Percentiles rank a stretch among this genome's conserved stretches.
Conservation (phyloP, 53 echinoderm and acorn worm genomes). For the Arbacia lixula region DNA sequence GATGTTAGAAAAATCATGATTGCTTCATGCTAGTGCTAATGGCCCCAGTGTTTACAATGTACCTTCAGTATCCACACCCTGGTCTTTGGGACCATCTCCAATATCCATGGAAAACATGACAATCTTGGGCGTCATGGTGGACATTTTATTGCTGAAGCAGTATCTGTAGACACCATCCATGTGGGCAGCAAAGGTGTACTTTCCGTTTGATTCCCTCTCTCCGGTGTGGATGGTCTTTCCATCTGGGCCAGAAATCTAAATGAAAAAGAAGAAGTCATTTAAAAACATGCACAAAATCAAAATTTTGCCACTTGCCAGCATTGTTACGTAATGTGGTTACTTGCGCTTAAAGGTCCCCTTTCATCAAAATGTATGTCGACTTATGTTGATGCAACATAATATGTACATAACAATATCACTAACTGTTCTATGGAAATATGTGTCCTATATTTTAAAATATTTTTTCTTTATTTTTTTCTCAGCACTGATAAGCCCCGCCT, state of each 20-base stretch:
- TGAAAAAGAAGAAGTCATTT: not conserved
- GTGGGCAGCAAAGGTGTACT: constrained; percentile 95
- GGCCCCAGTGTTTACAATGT: too few relatives aligned
- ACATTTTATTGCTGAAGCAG: constrained; percentile 99
- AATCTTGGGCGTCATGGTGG: constrained; percentile 99
- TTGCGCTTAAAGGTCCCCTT: too few relatives aligned
- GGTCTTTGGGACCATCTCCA: constrained; percentile 89
- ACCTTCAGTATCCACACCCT: constrained; percentile 92
- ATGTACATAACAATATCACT: too few relatives aligned
- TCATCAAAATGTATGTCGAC: too few relatives aligned
- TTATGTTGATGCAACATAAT: too few relatives aligned
- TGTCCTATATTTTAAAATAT: not conserved
- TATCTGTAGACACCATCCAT: constrained; percentile 90
- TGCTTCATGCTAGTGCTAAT: too few relatives aligned
- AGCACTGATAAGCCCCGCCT: too few relatives aligned
- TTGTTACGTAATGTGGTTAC: too few relatives aligned
- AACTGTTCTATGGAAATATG: too few relatives aligned
- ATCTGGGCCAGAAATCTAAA: constrained; percentile 91
- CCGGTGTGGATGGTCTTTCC: constrained; percentile 83
- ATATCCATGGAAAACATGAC: constrained; percentile 95
- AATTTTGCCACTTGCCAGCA: too few relatives aligned
- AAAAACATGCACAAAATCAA: not conserved
- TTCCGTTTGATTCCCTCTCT: constrained; percentile 94
- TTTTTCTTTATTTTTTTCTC: not conserved
- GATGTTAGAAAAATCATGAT: too few relatives aligned